phyloP scores from a whole-genome alignment of 2,113 vertebrate genomes.

The Hydrochoerus hydrochaeris region DNA sequence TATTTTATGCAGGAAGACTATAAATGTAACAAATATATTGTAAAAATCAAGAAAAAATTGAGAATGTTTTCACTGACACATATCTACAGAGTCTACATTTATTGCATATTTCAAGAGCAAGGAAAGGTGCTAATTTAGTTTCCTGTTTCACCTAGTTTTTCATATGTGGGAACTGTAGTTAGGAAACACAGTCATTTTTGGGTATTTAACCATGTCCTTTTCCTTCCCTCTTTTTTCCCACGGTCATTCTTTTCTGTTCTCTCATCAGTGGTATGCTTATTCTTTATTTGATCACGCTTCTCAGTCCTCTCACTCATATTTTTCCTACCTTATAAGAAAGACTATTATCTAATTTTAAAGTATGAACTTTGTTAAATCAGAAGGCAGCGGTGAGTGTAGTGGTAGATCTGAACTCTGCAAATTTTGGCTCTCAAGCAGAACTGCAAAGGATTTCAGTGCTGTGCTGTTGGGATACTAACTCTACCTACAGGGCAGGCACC shows the following conservation, averaged over 20 bases:
- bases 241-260: neutral
- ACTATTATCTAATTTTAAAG: neutral
- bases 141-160: neutral
- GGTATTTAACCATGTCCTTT: slow-evolving; percentile 15
- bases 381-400: neutral
- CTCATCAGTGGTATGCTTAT: neutral
- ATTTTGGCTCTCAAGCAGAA: neutral
- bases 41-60: neutral
- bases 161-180: neutral
- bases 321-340: neutral
- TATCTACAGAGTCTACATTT: neutral
- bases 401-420: neutral
- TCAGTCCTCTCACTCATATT: neutral
- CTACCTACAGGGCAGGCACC: neutral
- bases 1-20: neutral
- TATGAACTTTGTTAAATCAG: neutral
- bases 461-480: neutral
- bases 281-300: neutral
- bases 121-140: neutral
- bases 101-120: neutral
- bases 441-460: neutral
- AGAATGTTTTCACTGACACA: slow-evolving; percentile 25
- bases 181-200: neutral
- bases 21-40: neutral
- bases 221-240: neutral